Evolutionary conservation across 2,888 invertebrate species (phyloP), one percentile per base, ranked within the genome.

Genomic region (Drosophila paucipuncta): DNA sequence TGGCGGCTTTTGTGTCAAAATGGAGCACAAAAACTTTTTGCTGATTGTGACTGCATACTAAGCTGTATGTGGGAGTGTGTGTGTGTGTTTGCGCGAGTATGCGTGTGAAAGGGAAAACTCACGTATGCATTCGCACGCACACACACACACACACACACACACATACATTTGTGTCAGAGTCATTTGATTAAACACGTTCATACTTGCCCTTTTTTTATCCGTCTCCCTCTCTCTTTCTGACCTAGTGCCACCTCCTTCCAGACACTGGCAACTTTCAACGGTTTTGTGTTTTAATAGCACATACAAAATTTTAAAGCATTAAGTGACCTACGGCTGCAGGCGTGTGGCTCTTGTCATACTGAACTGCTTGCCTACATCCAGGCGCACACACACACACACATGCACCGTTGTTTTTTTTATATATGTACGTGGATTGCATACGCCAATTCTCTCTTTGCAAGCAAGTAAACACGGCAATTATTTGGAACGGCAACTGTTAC

Each of bases 21-120:
- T 86, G 73, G 85, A 86, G 82, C 84, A 85, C 76, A 80, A 87
- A 78, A 85, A 67, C 69, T 71, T 82, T 69, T 64, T 80, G 62
- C 80, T 85, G 70, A 78, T 78, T 80, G 64, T 78, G 75, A 65
- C 71, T 75, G 79, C 54, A 79, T 59, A 60, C 49, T 60, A 18
- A 52, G 39, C 62, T 52, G 47, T 50, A 53, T 37, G 31, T 55
- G 30, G 41, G 55, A 64, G 65, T 60, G 28, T 18, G 2, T 62
- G 54, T 73, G 50, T 69, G 49, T 52, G 28, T 5, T 67, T 22
- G 60, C 63, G 50, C 41, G 37, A 55, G 52, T 30, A 50, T 62
- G 43, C 41, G 35, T 62, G 62, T 71, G 67, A 72, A 72, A 68
- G 68, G 55, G 64, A 72, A 61, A 64, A 50, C 80, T 72, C 58